These are phyloP conservation scores for Dynastes grantii DNA, from an alignment of 2,888 invertebrate genomes.

Conservation along the genomic window DNA sequence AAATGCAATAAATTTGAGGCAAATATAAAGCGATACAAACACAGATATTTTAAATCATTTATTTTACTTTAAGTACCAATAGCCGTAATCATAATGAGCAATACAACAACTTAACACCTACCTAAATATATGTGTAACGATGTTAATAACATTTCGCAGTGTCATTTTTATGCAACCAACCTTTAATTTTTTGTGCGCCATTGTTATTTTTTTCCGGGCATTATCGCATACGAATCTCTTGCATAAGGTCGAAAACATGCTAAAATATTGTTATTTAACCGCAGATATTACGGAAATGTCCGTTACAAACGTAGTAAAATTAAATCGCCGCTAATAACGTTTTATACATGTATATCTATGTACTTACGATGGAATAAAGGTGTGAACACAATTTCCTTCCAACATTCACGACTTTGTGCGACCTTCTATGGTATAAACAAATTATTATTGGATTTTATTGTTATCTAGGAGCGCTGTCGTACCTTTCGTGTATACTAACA, in stretches of 20 bases:
- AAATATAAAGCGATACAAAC: too few species aligned
- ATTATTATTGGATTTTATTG: slow-evolving; percentile 46
- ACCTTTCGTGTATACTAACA: slow-evolving; percentile 21
- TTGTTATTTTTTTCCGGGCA: slow-evolving; percentile 7
- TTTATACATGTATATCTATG: slow-evolving; percentile 23
- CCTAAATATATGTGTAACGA: too few species aligned
- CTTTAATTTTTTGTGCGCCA: slow-evolving; percentile 1
- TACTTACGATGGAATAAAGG: slow-evolving; percentile 49
- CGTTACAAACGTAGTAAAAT: slow-evolving; percentile 52
- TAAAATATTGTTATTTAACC: slow-evolving; percentile 46
- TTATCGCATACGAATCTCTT: slow-evolving; percentile 6
- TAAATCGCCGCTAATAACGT: slow-evolving; percentile 53
- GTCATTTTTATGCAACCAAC: slow-evolving; percentile 5
- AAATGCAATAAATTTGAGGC: too few species aligned
- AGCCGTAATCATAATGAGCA: too few species aligned
- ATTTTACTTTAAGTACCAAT: not conserved
- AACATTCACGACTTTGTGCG: slow-evolving; percentile 51
- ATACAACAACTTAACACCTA: too few species aligned
- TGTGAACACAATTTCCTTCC: slow-evolving; percentile 54
- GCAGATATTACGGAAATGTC: slow-evolving; percentile 49
- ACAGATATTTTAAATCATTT: not conserved
- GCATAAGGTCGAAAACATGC: slow-evolving; percentile 31
- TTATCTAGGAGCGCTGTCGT: slow-evolving; percentile 29
- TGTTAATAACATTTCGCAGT: not conserved
- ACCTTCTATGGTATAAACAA: slow-evolving; percentile 48